Evolutionary conservation across 2,113 vertebrate species (phyloP).

Genomic region (Tragelaphus buxtoni): DNA sequence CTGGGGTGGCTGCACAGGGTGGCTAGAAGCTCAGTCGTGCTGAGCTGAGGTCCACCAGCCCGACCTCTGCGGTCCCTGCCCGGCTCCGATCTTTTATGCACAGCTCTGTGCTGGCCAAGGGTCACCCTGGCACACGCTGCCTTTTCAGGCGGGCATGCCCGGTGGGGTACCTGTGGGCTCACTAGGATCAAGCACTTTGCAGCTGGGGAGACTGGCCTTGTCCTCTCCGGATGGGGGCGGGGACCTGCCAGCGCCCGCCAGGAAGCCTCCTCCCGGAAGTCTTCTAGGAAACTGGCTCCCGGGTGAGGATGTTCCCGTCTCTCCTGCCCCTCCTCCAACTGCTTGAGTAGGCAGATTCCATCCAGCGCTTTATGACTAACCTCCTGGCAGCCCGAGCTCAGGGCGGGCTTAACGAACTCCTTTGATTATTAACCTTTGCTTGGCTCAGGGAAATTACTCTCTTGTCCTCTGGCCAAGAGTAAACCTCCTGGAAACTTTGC

Average conservation of each 20-base stretch:
- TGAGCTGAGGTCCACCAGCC: accelerated
- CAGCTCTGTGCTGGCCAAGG: not conserved
- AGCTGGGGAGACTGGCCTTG: too few species aligned
- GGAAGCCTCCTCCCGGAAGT: not conserved
- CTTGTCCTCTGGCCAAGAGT: not conserved
- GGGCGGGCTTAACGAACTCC: not conserved
- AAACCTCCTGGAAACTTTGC: not conserved
- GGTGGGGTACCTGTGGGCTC: not conserved
- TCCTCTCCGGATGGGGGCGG: accelerated
- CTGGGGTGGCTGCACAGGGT: not conserved
- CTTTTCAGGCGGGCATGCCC: too few species aligned
- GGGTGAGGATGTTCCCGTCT: not conserved
- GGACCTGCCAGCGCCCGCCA: accelerated
- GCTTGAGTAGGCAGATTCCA: not conserved
- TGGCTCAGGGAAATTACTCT: not conserved
- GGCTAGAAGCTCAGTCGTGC: accelerated
- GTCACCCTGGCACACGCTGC: accelerated
- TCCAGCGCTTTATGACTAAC: not conserved
- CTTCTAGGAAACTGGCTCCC: not conserved
- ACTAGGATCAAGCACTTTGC: not conserved
- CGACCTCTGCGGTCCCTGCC: accelerated
- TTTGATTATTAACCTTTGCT: not conserved
- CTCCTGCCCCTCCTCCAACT: accelerated
- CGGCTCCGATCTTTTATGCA: accelerated
- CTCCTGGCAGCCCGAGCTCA: not conserved